Evolutionary conservation across 2,113 vertebrate genomes (phyloP), one percentile per base, ranked within the genome.

Genomic region (Meleagris gallopavo): DNA sequence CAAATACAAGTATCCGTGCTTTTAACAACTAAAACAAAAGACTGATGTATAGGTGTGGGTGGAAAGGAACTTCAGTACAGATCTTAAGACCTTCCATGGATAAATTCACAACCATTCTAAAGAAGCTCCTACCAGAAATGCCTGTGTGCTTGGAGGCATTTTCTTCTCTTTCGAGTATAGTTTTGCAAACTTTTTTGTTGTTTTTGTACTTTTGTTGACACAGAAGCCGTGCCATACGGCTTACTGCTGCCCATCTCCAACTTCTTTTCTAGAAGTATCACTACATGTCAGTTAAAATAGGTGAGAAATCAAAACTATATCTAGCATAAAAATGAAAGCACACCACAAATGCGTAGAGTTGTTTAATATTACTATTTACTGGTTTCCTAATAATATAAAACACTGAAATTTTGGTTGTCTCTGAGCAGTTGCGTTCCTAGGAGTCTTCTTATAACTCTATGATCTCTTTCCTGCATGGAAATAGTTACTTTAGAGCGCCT

Each of bases 171-270:
- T 61, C 2, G n/a, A 66, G 24, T 50, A 38, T 45, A 10, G 20
- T 21, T 77, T 22, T 34, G 38, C 43, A 22, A 80, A 21, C 6
- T 2, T 46, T 36, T 64, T 34, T 8, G 36, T 30, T 11, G 30
- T 15, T 54, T 54, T 55, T 29, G 57, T 32, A 12, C 14, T 10
- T 10, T 16, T 43, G 41, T 43, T 43, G 6, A 43, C 30, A 46
- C 17, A 41, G n/a, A 66, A 55, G 45, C 58, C 0, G 0, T 38
- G n/a, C 10, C 4, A 1, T 17, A 54, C 32, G 38, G 30, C 7
- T 36, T n/a, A 21, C 41, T 2, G 5, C 7, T 30, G 46, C 55
- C 55, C 38, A 5, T 36, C 46, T 24, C 17, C n/a, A 70, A 14
- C 17, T 24, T 22, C 22, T 71, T 32, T 24, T 29, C 89, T 34